These are phyloP conservation scores for Myopa tessellatipennis DNA, from an alignment of 2,888 invertebrate species.

Conservation along the genomic window DNA sequence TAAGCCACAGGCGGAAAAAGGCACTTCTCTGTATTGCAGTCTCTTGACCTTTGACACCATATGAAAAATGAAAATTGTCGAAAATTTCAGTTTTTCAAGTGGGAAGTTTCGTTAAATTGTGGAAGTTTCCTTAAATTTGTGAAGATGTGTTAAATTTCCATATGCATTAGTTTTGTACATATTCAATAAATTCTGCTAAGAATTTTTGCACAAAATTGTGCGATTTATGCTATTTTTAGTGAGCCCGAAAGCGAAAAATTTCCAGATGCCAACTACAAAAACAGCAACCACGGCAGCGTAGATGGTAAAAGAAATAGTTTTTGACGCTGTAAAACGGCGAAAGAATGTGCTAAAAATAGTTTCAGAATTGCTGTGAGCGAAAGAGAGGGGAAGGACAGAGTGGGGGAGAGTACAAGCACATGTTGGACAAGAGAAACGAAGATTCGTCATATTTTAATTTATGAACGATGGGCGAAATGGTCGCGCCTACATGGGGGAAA, in stretches of 20 bases:
- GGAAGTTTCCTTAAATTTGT: neutral
- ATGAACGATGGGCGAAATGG: neutral
- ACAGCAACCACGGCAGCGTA: neutral
- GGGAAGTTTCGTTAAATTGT: neutral
- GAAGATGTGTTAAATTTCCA: too few species aligned
- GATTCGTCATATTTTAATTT: neutral
- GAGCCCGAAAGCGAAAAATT: neutral
- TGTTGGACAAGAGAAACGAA: neutral
- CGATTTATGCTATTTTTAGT: too few species aligned
- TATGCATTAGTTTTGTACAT: too few species aligned
- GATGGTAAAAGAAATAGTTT: neutral
- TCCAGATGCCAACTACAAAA: neutral
- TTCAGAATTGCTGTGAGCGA: neutral
- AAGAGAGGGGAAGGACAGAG: neutral
- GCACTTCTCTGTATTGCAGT: too few species aligned
- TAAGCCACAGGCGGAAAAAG: too few species aligned
- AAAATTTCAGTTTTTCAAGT: too few species aligned
- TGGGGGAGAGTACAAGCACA: neutral
- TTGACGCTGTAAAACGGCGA: neutral
- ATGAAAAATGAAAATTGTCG: too few species aligned
- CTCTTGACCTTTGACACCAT: too few species aligned
- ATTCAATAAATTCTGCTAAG: too few species aligned
- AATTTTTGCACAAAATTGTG: too few species aligned
- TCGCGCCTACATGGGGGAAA: neutral
- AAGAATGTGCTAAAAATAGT: conserved; percentile 6